These are phyloP conservation scores for Clarias platycephalus DNA, from an alignment of 2,797 vertebrate genomes.

Conservation along the genomic window DNA sequence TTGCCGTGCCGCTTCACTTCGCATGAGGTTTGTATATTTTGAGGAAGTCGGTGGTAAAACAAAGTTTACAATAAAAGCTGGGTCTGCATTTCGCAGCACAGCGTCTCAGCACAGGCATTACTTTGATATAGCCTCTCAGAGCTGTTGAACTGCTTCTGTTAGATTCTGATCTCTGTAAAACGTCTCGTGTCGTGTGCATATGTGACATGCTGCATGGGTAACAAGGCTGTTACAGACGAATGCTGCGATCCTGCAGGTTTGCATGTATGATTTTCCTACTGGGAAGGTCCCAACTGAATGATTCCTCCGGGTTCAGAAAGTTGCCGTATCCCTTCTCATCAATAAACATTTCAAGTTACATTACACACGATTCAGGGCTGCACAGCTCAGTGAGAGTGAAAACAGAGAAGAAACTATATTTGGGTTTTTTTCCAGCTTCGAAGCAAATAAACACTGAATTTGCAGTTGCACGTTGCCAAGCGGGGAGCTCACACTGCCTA, in stretches of 20 bases:
- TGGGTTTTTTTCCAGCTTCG: slow-evolving; percentile 7
- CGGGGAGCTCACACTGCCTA: slow-evolving; percentile 7
- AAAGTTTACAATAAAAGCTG: slow-evolving; percentile 4
- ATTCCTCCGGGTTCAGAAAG: slow-evolving; percentile 12
- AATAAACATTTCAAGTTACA: slow-evolving; percentile 33
- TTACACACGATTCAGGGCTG: slow-evolving; percentile 13
- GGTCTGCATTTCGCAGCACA: neutral
- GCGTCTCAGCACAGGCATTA: neutral
- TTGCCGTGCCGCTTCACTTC: slow-evolving; percentile 32
- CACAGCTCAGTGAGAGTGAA: slow-evolving; percentile 6
- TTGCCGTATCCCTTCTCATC: slow-evolving; percentile 20
- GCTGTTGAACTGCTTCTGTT: neutral
- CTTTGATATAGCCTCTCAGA: neutral
- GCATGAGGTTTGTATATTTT: slow-evolving; percentile 26
- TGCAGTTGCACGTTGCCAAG: slow-evolving; percentile 10
- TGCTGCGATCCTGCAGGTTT: neutral
- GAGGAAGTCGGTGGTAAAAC: slow-evolving; percentile 14
- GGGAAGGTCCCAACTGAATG: neutral
- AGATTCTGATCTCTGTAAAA: neutral
- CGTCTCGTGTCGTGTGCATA: neutral
- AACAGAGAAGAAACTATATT: slow-evolving; percentile 27
- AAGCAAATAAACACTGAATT: slow-evolving; percentile 26
- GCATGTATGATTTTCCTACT: slow-evolving; percentile 5
- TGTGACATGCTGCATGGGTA: slow-evolving; percentile 4
- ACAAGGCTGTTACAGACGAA: neutral